Percentiles rank a stretch among this genome's conserved stretches.
These are phyloP conservation scores for Drosophila borborema DNA, from an alignment of 2,888 invertebrate genomes.

Conservation along the genomic window DNA sequence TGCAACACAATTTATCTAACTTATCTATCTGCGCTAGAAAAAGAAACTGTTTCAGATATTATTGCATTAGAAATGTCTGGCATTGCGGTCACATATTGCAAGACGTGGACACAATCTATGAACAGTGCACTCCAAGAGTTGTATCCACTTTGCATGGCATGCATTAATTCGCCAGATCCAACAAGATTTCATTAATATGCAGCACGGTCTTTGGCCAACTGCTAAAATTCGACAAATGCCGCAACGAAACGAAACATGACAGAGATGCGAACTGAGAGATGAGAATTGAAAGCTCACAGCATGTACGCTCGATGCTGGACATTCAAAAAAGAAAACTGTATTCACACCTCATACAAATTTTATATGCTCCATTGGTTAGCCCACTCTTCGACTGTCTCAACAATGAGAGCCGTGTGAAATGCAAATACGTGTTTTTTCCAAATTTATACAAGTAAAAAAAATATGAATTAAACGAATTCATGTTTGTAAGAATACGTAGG, in stretches of 20 bases:
- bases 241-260: background rate
- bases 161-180: conserved; percentile 23
- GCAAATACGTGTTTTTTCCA: conserved; percentile 10
- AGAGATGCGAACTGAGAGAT: background rate
- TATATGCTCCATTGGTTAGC: background rate
- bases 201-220: conserved; percentile 31
- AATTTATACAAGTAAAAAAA: conserved; percentile 4
- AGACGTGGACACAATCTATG: background rate
- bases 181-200: conserved; percentile 51
- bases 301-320: conserved; percentile 36
- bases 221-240: conserved; percentile 33
- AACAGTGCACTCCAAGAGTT: background rate
- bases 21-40: background rate
- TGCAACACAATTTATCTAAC: background rate
- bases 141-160: conserved; percentile 21
- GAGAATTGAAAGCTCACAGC: background rate
- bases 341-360: background rate
- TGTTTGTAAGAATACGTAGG: conserved; percentile 6
- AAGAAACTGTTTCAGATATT: background rate
- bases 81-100: conserved; percentile 8
- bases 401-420: conserved; percentile 8
- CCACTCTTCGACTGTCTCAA: background rate
- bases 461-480: conserved; percentile 4
- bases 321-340: conserved; percentile 27
- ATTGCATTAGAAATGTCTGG: background rate